Base-by-base conservation (phyloP, 2,113 vertebrate species). In the Chloropsis hardwickii region DNA sequence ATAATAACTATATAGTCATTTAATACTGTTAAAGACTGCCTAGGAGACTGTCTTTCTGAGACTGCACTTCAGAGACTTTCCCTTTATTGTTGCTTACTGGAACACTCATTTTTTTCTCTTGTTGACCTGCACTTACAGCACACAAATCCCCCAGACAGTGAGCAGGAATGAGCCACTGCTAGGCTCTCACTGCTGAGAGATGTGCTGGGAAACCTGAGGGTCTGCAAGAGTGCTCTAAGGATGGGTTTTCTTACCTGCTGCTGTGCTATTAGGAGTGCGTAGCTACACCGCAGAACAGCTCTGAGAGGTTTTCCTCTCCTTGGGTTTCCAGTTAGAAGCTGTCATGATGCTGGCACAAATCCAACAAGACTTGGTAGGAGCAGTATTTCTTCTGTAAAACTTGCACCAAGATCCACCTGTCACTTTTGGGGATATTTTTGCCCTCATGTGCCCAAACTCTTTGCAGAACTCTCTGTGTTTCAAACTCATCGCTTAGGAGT, bases 1-100 rank as follows among this genome's bases (percentile, higher is more conserved):
- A 87, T 95, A 84, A 96, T 95, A 91, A 54, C 70, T 57, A 14
- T 48, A 60, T 81, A 79, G 39, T 48, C 9, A 85, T 82, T 89
- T 89, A 84, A 67, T 89, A 87, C 53, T n/a, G 24, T 79, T 95
- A 89, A 92, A 91, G 90, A 61, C 44, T 44, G 29, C 53, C 70
- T 81, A 18, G n/a, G 78, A 95, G 84, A 48, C 78, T 78, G 86
- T 61, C 3, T 3, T 85, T 89, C 65, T 66, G 84, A 81, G 16
- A 5, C 28, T 51, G 78, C 53, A 78, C 88, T 92, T 92, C 45
- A 72, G 76, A 79, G 44, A 81, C 61, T 44, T 82, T 74, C 5
- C 21, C 61, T 31, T 81, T 91, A 74, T 51, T 1, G 10, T 40
- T 94, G 37, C 28, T 94, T 93, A 81, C 92, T 76, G 84, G 87